These are phyloP conservation scores for Tympanuchus pallidicinctus DNA, from an alignment of 2,113 vertebrate species.

Conservation along the genomic window DNA sequence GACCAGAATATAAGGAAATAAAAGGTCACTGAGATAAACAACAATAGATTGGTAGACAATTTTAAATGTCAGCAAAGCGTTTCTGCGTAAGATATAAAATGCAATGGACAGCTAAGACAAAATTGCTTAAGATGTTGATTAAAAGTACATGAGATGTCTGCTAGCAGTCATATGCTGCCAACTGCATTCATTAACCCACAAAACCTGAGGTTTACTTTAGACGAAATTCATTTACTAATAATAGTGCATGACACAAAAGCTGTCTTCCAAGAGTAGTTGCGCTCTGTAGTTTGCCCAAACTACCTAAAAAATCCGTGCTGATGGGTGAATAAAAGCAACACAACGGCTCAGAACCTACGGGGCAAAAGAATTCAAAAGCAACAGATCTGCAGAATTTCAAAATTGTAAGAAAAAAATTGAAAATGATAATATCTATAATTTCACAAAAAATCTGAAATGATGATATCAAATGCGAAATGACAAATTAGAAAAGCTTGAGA, in stretches of 20 bases:
- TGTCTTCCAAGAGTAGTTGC: fast-evolving
- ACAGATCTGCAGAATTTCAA: neutral
- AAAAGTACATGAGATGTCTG: neutral
- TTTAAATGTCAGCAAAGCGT: conserved; percentile 28
- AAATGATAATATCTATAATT: neutral
- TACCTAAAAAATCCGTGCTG: neutral
- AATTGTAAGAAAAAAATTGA: neutral
- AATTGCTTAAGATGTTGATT: neutral
- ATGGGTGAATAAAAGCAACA: neutral
- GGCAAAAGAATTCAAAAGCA: neutral
- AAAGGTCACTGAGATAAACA: conserved; percentile 41
- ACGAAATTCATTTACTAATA: neutral
- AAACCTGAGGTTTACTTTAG: neutral
- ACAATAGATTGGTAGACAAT: neutral
- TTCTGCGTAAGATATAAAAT: neutral
- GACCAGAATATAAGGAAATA: neutral
- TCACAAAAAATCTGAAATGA: neutral
- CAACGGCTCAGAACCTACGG: fast-evolving
- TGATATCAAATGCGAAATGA: neutral
- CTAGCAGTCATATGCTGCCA: neutral
- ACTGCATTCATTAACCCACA: neutral
- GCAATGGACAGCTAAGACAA: neutral
- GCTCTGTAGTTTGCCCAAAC: neutral
- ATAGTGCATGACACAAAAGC: neutral
- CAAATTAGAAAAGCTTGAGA: neutral